Evolutionary conservation across 2,888 invertebrate species (phyloP), one percentile per base, ranked within the genome.

Genomic region (Atrina japonica): DNA sequence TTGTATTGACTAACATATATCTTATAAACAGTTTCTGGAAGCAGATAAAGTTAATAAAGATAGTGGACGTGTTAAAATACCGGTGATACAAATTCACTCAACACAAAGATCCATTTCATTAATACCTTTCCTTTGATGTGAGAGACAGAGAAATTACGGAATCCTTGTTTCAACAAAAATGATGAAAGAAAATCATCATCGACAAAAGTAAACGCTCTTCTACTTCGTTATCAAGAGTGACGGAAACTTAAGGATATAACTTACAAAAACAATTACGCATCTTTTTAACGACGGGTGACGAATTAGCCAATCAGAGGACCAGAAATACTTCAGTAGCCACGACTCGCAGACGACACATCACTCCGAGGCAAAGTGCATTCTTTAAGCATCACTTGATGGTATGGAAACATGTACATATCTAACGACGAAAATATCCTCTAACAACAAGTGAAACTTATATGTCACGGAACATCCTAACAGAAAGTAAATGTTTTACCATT

Each of bases 211-310:
- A 35, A 35, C 35, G 6, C 11, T 35, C 56, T 40, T 56, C 56
- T 56, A 56, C 56, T 40, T 56, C 61, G 45, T 68, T 68, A 68
- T 68, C 68, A 35, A 23, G 18, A 18, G 23, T 41, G 43, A 61
- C 64, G 68, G 55, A 68, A 61, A 68, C 61, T 61, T 52, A 47
- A 61, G 61, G 61, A 61, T 52, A 41, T 41, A 67, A 60, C 50
- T 21, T 49, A 18, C 29, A 30, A 55, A 68, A 68, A 68, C 68
- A 68, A 68, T 68, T 61, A 68, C 55, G 68, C 55, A 61, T 55
- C 47, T 14, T 45, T 47, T 23, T 18, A 68, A 47, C 53, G 43
- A 53, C 25, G 61, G 55, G 61, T 55, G 68, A 47, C 47, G 30
- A 50, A 43, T 52, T 61, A 30, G 55, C 68, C 68, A 68, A 68